Conservation (phyloP, 2,888 invertebrate species). For the Drosophila birchii region DNA sequence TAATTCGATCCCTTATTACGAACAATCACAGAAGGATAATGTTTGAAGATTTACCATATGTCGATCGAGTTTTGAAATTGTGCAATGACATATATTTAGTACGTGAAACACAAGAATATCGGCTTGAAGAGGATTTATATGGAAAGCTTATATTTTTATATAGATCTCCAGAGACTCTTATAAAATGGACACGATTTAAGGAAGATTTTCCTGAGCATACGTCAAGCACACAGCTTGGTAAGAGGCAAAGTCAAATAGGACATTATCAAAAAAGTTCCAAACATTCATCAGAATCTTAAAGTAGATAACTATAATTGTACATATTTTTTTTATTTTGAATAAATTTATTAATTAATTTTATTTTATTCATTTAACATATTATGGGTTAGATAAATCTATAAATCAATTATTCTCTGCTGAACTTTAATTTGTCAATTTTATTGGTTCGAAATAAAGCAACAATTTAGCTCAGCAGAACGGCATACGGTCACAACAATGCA, state of each 20-base stretch:
- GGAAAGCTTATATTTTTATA: conserved; percentile 98
- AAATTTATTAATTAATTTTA: neutral
- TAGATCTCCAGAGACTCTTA: conserved; percentile 97
- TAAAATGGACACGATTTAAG: conserved; percentile 88
- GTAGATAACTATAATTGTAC: neutral
- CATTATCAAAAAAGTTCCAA: neutral
- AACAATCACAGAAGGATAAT: conserved; percentile 94
- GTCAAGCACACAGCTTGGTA: conserved; percentile 2
- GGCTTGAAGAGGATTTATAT: conserved; percentile 97
- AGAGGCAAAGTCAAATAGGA: neutral
- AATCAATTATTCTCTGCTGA: too few species aligned
- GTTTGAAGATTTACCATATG: conserved; percentile 94
- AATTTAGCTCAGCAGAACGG: too few species aligned
- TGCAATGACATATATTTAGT: conserved; percentile 93
- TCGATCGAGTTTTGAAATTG: conserved; percentile 91
- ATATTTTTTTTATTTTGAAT: neutral
- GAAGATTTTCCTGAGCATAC: conserved; percentile 62
- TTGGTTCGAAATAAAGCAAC: too few species aligned
- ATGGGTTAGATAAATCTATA: too few species aligned
- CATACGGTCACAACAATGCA: too few species aligned
- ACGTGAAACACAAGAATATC: conserved; percentile 95
- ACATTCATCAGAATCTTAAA: neutral
- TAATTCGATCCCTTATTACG: conserved; percentile 92
- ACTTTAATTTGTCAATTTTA: too few species aligned
- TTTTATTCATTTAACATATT: neutral